Evolutionary conservation across 2,113 vertebrate species (phyloP), one percentile per base, ranked within the genome.

Genomic region (Illadopsis cleaveri): DNA sequence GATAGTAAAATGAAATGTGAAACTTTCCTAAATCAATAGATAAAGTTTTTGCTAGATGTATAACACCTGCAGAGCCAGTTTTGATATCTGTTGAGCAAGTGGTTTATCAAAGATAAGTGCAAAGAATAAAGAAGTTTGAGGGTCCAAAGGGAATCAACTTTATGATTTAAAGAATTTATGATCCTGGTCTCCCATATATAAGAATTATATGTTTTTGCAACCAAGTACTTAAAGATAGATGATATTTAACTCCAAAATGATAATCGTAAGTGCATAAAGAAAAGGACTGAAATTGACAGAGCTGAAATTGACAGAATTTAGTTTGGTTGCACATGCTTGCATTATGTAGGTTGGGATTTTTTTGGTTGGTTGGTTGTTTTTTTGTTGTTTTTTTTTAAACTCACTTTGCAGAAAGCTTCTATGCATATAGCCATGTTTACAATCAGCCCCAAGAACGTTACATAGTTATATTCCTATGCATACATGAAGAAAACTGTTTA

Each of bases 341-440:
- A 21, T 5, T 30, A 3, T 31, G 15, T 5, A 53, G 19, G 3
- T 11, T 31, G 31, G 22, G n/a, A n/a, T n/a, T n/a, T n/a, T n/a
- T 1, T 50, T 50, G 7, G 0, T 51, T 30, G 15, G 0, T 8
- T 57, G 12, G 3, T n/a, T 27, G 12, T 44, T 45, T 20, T 8
- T 45, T 20, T 19, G 1, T 16, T 4, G 10, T 44, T 42, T 30
- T 79, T 71, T 73, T 18, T n/a, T n/a, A n/a, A 44, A 12, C 33
- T 78, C 9, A 35, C 10, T 92, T 69, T 86, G 6, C 2, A 60
- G 45, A 53, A 82, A n/a, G 0, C 10, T 72, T 84, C 51, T 56
- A 58, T 20, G 8, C 10, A 35, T 66, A 56, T 15, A 23, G 6
- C 0, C 3, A 35, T 17, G 64, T 69, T 20, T 64, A 31, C 5